These are phyloP conservation scores for Synanthedon andrenaeformis DNA, from an alignment of 2,888 invertebrate species.

Conservation along the genomic window DNA sequence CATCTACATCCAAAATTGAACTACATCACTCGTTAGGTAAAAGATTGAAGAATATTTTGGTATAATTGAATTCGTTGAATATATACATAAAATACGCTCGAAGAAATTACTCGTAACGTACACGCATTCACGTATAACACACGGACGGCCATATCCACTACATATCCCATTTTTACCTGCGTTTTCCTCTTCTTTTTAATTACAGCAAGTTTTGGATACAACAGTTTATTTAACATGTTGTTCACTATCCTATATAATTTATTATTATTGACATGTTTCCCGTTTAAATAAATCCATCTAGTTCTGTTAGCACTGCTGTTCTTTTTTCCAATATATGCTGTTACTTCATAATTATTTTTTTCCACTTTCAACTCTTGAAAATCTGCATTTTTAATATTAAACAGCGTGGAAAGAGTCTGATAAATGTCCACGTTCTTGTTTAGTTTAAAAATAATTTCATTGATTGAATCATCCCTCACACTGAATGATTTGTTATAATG, in stretches of 20 bases:
- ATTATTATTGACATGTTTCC: slow-evolving; percentile 62
- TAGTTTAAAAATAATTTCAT: slow-evolving; percentile 71
- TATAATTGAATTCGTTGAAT: too few species aligned
- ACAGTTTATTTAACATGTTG: slow-evolving; percentile 21
- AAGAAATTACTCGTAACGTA: too few species aligned
- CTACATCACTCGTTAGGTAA: too few species aligned
- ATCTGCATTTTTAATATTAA: slow-evolving; percentile 37
- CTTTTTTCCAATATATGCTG: slow-evolving; percentile 67
- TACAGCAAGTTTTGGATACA: slow-evolving; percentile 6
- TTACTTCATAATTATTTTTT: slow-evolving; percentile 59
- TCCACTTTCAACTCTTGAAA: slow-evolving; percentile 47
- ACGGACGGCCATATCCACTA: too few species aligned
- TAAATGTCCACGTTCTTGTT: slow-evolving; percentile 67
- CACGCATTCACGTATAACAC: too few species aligned
- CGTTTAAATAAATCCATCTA: slow-evolving; percentile 78
- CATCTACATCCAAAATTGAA: too few species aligned
- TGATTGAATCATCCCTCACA: slow-evolving; percentile 74
- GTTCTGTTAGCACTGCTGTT: slow-evolving; percentile 20
- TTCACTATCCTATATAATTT: slow-evolving; percentile 42
- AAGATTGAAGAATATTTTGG: too few species aligned
- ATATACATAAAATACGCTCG: too few species aligned
- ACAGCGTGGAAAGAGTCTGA: slow-evolving; percentile 53
- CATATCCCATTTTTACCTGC: slow-evolving; percentile 18
- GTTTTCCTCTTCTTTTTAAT: slow-evolving; percentile 12
- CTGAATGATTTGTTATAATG: slow-evolving; percentile 76